Evolutionary conservation across 2,113 vertebrate genomes (phyloP).

Genomic region (Istiophorus platypterus): DNA sequence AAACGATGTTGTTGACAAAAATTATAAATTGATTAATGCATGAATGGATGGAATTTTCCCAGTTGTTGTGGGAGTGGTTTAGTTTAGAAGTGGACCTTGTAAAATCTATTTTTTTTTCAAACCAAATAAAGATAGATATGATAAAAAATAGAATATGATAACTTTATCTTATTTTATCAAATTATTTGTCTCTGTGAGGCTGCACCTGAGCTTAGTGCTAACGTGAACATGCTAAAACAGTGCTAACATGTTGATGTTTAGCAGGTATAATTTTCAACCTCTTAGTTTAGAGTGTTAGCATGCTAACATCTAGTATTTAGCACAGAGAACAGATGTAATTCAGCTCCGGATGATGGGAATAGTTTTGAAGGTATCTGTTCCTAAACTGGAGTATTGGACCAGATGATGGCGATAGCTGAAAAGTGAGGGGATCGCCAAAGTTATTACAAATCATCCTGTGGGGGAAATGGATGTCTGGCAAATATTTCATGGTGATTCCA

Average conservation of each 20-base stretch:
- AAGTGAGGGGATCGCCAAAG: no score
- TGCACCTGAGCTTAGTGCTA: background rate
- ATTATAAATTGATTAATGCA: no score
- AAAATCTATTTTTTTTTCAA: background rate
- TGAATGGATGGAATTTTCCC: background rate
- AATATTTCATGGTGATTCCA: no score
- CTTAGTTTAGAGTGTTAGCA: background rate
- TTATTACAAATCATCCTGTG: no score
- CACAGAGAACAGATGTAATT: background rate
- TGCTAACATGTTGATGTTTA: background rate
- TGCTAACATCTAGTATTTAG: background rate
- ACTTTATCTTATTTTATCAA: background rate
- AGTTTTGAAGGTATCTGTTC: no score
- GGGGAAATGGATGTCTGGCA: no score
- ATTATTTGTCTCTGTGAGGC: background rate
- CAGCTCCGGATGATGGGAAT: background rate
- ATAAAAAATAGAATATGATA: background rate
- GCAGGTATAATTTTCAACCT: background rate
- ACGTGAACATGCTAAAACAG: background rate
- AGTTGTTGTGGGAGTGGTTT: conserved; percentile 1
- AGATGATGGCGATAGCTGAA: no score
- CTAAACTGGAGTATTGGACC: no score
- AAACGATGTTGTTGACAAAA: background rate
- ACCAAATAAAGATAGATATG: no score
- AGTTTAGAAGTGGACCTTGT: background rate